These are phyloP conservation scores for Macrotrachela quadricornifera DNA, from an alignment of 1,140 invertebrate species.

Conservation along the genomic window DNA sequence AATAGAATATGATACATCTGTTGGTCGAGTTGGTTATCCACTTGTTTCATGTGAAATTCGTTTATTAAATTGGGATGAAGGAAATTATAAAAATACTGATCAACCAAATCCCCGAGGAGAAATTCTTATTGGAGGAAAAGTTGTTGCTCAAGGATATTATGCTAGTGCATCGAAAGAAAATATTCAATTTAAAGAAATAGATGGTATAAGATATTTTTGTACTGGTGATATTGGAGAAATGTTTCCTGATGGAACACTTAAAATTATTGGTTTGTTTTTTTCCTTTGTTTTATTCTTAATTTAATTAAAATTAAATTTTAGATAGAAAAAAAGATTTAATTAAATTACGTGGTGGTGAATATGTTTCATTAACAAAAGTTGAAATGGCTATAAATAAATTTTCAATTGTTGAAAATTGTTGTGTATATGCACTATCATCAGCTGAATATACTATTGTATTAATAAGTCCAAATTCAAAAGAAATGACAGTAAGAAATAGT, in stretches of 20 bases:
- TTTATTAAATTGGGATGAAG: slow-evolving; percentile 82
- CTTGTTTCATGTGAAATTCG: slow-evolving; percentile 60
- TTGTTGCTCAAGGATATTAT: slow-evolving; percentile 78
- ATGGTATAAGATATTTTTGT: slow-evolving; percentile 66
- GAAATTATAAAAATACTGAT: slow-evolving; percentile 64
- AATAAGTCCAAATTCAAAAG: too few relatives aligned
- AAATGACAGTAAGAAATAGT: too few relatives aligned
- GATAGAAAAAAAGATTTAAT: slow-evolving; percentile 95
- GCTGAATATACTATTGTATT: background rate
- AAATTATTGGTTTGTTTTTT: slow-evolving; percentile 62
- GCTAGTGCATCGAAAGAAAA: slow-evolving; percentile 20
- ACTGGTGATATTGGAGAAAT: slow-evolving; percentile 90
- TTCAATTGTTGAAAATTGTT: slow-evolving; percentile 2
- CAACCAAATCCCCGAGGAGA: slow-evolving; percentile 73
- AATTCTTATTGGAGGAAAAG: slow-evolving; percentile 67
- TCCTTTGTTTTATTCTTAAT: slow-evolving; percentile 1
- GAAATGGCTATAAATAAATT: slow-evolving; percentile 25
- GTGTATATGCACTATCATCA: background rate
- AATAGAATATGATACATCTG: slow-evolving; percentile 44
- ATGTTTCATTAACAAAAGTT: slow-evolving; percentile 76
- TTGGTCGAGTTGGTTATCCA: slow-evolving; percentile 69
- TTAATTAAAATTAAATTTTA: slow-evolving; percentile 13
- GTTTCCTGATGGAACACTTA: slow-evolving; percentile 67
- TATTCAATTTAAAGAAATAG: slow-evolving; percentile 11
- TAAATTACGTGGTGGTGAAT: slow-evolving; percentile 88